These are phyloP conservation scores for Clangula hyemalis DNA, from an alignment of 2,797 vertebrate species.

Conservation along the genomic window DNA sequence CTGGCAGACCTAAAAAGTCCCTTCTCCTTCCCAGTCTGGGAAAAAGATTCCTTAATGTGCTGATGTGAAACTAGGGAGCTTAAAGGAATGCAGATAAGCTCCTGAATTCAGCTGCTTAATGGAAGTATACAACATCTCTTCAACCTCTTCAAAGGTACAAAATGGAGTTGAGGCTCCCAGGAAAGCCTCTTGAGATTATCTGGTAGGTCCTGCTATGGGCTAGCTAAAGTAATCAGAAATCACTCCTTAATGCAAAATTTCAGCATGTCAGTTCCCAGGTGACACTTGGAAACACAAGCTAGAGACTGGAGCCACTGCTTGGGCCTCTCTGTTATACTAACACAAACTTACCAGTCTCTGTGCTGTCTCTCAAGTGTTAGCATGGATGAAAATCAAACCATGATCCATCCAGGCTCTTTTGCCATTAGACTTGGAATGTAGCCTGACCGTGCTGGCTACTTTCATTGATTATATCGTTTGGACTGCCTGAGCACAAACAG, in stretches of 20 bases:
- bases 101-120: background rate
- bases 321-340: background rate
- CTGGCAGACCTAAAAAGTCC: background rate
- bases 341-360: background rate
- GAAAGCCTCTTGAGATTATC: background rate
- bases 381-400: background rate
- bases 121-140: background rate
- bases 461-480: background rate
- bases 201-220: background rate
- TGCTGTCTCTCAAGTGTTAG: background rate
- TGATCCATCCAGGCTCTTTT: background rate
- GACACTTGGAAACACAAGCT: background rate
- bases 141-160: background rate
- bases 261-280: background rate
- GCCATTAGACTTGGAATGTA: background rate
- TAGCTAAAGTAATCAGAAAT: background rate
- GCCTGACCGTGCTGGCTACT: background rate
- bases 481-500: background rate
- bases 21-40: background rate
- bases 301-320: background rate
- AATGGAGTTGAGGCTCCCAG: background rate
- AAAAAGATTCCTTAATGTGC: constrained; percentile 5
- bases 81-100: constrained; percentile 47
- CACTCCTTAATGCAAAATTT: background rate
- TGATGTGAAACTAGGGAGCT: background rate